Evolutionary conservation across 2,888 invertebrate genomes (phyloP).

Genomic region (Noctua pronuba): DNA sequence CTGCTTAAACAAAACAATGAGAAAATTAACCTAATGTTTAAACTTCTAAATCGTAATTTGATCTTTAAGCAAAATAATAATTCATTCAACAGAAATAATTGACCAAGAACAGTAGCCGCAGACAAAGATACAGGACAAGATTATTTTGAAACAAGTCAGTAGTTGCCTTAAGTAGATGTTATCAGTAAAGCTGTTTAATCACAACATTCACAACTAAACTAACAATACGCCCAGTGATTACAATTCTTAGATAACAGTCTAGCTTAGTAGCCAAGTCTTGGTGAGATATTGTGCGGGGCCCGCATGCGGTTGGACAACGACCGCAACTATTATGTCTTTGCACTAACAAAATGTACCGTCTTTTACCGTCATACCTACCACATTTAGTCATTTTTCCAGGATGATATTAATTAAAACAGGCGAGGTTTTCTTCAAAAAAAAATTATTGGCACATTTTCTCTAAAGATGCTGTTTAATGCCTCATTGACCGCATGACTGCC

Average conservation of each 20-base stretch:
- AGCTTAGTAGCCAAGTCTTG: not conserved
- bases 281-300: not conserved
- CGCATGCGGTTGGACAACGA: not conserved
- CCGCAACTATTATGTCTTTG: not conserved
- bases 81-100: slow-evolving; percentile 6
- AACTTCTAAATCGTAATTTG: not conserved
- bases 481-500: too few species aligned
- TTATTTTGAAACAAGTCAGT: slow-evolving; percentile 32
- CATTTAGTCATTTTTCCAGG: not conserved
- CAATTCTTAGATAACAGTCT: slow-evolving; percentile 17
- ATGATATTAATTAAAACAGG: too few species aligned
- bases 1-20: not conserved
- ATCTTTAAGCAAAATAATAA: not conserved
- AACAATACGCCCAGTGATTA: slow-evolving; percentile 40
- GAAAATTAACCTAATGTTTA: not conserved
- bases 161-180: slow-evolving; percentile 37
- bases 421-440: too few species aligned
- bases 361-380: not conserved
- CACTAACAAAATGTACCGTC: not conserved
- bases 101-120: slow-evolving; percentile 26
- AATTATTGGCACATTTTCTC: not conserved
- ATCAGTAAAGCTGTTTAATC: slow-evolving; percentile 50
- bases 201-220: slow-evolving; percentile 39
- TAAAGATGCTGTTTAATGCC: not conserved
- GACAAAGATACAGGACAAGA: slow-evolving; percentile 41